Conservation (phyloP, 2,797 vertebrate species). For the Pitangus sulphuratus region DNA sequence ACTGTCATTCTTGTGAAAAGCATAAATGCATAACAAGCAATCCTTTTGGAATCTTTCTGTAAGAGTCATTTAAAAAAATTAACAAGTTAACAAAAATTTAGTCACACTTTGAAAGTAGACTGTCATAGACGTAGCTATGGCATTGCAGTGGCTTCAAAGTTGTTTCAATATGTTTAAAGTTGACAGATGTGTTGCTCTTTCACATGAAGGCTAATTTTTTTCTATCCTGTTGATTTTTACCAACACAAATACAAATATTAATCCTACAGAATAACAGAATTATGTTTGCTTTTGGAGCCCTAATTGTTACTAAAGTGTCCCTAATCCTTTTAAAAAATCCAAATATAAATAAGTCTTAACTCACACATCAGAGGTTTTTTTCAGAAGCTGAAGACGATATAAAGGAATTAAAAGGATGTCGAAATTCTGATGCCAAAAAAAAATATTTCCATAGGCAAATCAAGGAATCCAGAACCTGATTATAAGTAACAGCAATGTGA, state of each 20-base stretch:
- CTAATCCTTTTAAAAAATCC: not conserved
- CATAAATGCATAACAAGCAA: not conserved
- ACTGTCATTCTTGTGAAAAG: not conserved
- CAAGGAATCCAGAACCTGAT: not conserved
- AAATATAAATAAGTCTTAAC: not conserved
- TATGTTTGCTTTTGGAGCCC: not conserved
- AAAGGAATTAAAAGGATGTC: not conserved
- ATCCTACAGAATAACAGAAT: accelerated
- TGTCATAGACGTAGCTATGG: not conserved
- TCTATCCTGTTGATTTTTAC: not conserved
- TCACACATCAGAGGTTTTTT: not conserved
- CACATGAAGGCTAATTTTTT: not conserved
- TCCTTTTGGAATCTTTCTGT: not conserved
- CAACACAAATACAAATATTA: not conserved
- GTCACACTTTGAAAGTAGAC: not conserved
- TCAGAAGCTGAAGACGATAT: not conserved
- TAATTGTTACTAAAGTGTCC: not conserved
- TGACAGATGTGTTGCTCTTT: not conserved
- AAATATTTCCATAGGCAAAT: not conserved
- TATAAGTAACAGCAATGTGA: not conserved
- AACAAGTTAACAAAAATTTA: not conserved
- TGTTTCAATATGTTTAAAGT: not conserved
- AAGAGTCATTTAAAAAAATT: not conserved
- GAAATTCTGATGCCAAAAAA: not conserved
- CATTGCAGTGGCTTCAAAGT: not conserved